These are phyloP conservation scores for Rhinophrynus dorsalis DNA, from an alignment of 2,797 vertebrate species.

Conservation along the genomic window DNA sequence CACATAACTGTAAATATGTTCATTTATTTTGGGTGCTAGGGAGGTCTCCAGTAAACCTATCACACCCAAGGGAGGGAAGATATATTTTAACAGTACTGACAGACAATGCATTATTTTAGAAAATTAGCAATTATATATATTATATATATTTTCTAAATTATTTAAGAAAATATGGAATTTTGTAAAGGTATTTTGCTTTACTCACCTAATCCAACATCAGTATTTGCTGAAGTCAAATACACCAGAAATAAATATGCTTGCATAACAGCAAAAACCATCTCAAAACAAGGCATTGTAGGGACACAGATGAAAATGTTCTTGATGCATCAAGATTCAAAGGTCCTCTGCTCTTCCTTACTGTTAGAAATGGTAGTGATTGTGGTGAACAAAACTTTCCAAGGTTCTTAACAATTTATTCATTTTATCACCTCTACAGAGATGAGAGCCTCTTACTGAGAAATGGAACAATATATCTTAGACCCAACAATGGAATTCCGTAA, in stretches of 20 bases:
- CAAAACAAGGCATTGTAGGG: neutral
- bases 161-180: no score
- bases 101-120: no score
- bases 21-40: no score
- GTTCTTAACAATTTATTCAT: constrained; percentile 1
- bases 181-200: neutral
- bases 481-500: constrained; percentile 39
- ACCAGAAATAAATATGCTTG: neutral
- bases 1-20: no score
- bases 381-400: constrained; percentile 3
- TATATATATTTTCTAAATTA: neutral
- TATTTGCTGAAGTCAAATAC: neutral
- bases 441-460: constrained; percentile 28
- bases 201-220: constrained; percentile 27
- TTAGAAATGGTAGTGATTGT: neutral
- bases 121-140: no score
- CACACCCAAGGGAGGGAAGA: no score
- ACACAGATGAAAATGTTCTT: constrained; percentile 1
- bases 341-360: constrained; percentile 1
- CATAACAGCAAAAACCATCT: neutral
- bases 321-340: neutral
- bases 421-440: constrained; percentile 38
- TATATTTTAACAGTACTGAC: no score
- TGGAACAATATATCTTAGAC: constrained; percentile 17
- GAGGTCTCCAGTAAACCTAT: no score